Evolutionary conservation across 1,140 invertebrate species (phyloP), one percentile per base, ranked within the genome.

Genomic region (Ceratoteleas bidentatus): DNA sequence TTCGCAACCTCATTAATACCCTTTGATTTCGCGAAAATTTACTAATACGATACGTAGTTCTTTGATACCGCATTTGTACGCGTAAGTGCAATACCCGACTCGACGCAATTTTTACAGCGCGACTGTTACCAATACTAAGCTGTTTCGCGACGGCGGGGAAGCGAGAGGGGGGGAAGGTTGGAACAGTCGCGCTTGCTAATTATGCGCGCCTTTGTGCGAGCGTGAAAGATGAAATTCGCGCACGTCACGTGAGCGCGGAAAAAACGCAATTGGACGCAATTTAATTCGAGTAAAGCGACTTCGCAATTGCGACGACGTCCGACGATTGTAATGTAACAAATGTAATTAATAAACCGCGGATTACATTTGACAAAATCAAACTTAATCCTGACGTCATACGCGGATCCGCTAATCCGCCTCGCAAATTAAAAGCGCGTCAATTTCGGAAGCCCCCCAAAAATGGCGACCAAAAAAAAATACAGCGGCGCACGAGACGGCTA

Each of bases 301-400:
- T 24, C 45, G 58, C 58, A 61, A 47, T 61, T 61, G 24, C 11
- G 15, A 24, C 60, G 24, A 24, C 24, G 24, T 24, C 24, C 40
- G 61, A 61, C 61, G 61, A 72, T 61, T 72, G 58, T 72, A 53
- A 62, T 54, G 38, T 36, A 8, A 72, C 54, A 13, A 70, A 61
- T 43, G 36, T 53, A 53, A 70, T 70, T 60, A 70, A 70, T 60
- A 47, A 24, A 24, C 24, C 24, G 24, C 24, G 24, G 24, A 24
- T 24, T 24, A 70, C 24, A 70, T 40, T 58, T 15, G 6, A 34
- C 10, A 54, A 72, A 61, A 34, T 61, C 33, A 54, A 24, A 72
- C n/a, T 15, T 72, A 61, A 72, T 72, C 57, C 68, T 6, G 38
- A 6, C 36, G 9, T 38, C 5, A 38, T 38, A 5, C 36, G 36